These are phyloP conservation scores for Heliconius aoede DNA, from an alignment of 2,888 invertebrate species.

Conservation along the genomic window DNA sequence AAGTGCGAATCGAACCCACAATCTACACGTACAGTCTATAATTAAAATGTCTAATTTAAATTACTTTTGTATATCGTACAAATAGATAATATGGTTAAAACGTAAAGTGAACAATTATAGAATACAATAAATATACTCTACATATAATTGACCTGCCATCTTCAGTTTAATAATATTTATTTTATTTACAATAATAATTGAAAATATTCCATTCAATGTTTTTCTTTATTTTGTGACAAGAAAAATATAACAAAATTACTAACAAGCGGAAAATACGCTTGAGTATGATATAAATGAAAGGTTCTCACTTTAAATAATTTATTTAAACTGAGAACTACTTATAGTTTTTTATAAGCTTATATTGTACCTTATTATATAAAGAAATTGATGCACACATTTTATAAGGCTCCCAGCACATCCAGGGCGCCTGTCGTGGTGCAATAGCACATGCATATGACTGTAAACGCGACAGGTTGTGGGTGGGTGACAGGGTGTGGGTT, in stretches of 20 bases:
- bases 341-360: no score
- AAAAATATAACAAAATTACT: background rate
- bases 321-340: background rate
- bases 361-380: no score
- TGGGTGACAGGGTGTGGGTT: no score
- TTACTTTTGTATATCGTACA: no score
- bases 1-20: background rate
- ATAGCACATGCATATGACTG: no score
- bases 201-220: background rate
- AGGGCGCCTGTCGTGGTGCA: no score
- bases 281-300: background rate
- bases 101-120: background rate
- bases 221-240: background rate
- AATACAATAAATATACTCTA: background rate
- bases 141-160: conserved; percentile 7
- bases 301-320: background rate
- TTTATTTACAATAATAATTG: background rate
- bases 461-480: no score
- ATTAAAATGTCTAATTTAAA: no score
- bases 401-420: no score
- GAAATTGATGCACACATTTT: no score
- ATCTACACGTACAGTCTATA: no score
- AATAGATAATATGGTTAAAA: background rate
- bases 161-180: background rate
- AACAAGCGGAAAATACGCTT: background rate